Evolutionary conservation across 2,113 vertebrate species (phyloP).

Genomic region (Strigops habroptila): DNA sequence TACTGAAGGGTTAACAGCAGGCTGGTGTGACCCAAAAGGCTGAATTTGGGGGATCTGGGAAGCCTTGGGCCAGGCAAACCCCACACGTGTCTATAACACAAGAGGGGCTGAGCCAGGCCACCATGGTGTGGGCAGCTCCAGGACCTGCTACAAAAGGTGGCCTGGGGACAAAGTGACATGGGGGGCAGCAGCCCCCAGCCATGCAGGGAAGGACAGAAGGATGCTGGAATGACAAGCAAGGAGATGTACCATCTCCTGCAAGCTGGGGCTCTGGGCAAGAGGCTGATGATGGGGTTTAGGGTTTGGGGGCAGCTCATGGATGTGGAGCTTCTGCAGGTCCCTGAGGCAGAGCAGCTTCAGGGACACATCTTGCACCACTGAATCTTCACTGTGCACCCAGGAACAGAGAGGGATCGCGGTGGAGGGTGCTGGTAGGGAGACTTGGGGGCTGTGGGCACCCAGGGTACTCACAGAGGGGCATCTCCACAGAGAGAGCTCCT

Average conservation of each 20-base stretch:
- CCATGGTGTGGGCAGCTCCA: background rate
- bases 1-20: background rate
- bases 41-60: background rate
- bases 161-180: background rate
- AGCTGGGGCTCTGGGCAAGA: background rate
- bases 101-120: background rate
- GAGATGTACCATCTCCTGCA: background rate
- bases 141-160: background rate
- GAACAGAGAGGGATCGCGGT: background rate
- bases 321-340: background rate
- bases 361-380: background rate
- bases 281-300: rapidly evolving
- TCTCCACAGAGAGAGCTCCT: background rate
- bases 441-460: background rate
- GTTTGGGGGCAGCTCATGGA: background rate
- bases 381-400: background rate
- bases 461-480: background rate
- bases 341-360: background rate
- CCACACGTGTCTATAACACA: rapidly evolving
- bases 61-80: background rate
- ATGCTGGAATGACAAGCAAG: background rate
- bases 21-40: background rate
- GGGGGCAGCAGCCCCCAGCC: background rate
- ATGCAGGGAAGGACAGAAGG: background rate
- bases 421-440: background rate